Conservation (phyloP, 2,888 invertebrate genomes). For the Bellardia bayeri region DNA sequence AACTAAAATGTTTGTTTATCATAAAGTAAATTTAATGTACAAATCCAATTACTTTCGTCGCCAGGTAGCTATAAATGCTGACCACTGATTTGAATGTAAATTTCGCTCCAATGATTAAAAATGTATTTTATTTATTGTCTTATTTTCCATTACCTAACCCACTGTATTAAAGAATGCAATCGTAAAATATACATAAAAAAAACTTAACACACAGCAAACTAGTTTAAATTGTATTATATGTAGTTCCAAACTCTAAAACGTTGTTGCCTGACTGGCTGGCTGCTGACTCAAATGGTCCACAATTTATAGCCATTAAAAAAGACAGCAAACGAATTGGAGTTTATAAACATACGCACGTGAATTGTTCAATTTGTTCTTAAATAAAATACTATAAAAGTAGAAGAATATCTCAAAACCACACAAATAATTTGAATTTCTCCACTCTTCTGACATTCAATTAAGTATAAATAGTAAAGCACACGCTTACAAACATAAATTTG, state of each 20-base stretch:
- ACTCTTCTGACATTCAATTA: conserved; percentile 26
- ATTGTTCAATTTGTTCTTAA: background rate
- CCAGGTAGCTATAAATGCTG: too few relatives aligned
- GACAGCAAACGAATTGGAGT: background rate
- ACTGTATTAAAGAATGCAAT: too few relatives aligned
- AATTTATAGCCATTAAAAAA: background rate
- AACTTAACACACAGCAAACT: background rate
- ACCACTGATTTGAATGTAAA: too few relatives aligned
- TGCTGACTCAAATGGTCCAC: background rate
- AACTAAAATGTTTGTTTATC: too few relatives aligned
- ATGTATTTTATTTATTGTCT: too few relatives aligned
- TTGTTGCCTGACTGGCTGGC: background rate
- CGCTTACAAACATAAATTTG: background rate
- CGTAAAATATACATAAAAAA: background rate
- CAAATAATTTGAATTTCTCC: conserved; percentile 44
- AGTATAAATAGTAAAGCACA: background rate
- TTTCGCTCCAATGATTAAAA: too few relatives aligned
- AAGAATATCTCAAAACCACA: conserved; percentile 6
- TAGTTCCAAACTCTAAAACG: background rate
- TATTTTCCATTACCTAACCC: too few relatives aligned
- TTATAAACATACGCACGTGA: background rate
- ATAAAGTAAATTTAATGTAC: too few relatives aligned
- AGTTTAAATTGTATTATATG: background rate
- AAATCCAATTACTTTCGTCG: too few relatives aligned
- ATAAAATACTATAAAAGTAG: background rate